These are phyloP conservation scores for Theretra japonica DNA, from an alignment of 2,888 invertebrate species.

Conservation along the genomic window DNA sequence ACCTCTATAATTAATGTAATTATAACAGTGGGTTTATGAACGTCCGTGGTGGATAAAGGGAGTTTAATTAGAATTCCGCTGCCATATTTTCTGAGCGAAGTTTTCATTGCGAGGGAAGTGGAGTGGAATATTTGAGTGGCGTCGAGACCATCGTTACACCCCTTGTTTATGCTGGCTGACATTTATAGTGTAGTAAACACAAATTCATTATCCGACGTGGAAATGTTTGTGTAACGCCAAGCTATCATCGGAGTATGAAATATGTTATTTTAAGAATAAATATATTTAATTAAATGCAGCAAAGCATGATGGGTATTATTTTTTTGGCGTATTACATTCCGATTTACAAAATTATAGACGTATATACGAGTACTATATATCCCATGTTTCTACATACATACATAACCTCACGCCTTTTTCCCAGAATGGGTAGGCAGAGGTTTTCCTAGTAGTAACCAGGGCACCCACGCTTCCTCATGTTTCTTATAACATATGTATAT, in stretches of 20 bases:
- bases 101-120: not conserved
- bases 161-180: not conserved
- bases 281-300: too few species aligned
- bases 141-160: not conserved
- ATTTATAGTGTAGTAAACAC: not conserved
- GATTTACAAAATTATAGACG: too few species aligned
- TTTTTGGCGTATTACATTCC: too few species aligned
- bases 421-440: too few species aligned
- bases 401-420: too few species aligned
- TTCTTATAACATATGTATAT: too few species aligned
- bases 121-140: not conserved
- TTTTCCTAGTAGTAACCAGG: too few species aligned
- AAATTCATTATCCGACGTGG: not conserved
- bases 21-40: conserved; percentile 7
- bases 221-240: too few species aligned
- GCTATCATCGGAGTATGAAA: not conserved
- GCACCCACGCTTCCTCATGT: too few species aligned
- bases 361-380: too few species aligned
- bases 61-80: not conserved
- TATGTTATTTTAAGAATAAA: not conserved
- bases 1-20: not conserved
- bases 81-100: not conserved
- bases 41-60: not conserved
- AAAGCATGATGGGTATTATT: too few species aligned
- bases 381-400: too few species aligned